Percentiles rank a stretch among this genome's conserved stretches.
These are phyloP conservation scores for Macrobrachium rosenbergii DNA, from an alignment of 1,140 invertebrate species.

Conservation along the genomic window DNA sequence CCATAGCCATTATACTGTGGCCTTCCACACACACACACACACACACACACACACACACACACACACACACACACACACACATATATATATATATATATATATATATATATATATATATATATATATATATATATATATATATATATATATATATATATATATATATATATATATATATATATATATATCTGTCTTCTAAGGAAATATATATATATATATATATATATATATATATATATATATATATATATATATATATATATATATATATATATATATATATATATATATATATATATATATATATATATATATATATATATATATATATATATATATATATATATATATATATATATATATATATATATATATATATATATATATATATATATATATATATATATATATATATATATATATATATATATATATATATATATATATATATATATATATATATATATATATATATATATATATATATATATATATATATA, in stretches of 20 bases:
- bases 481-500: slow-evolving; percentile 1
- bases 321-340: slow-evolving; percentile 1
- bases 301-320: slow-evolving; percentile 1
- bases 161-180: background rate
- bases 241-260: no score
- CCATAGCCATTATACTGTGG: no score
- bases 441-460: slow-evolving; percentile 9
- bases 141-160: background rate
- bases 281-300: slow-evolving; percentile 4
- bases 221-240: no score
- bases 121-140: background rate
- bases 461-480: background rate
- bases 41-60: background rate
- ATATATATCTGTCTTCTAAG: background rate
- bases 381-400: slow-evolving; percentile 12
- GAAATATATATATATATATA: no score
- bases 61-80: background rate
- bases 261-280: slow-evolving; percentile 20
- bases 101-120: slow-evolving; percentile 14
- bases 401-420: slow-evolving; percentile 12
- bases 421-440: slow-evolving; percentile 17
- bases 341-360: slow-evolving; percentile 4
- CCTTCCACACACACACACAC: background rate
- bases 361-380: slow-evolving; percentile 14
- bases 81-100: slow-evolving; percentile 6